Base-by-base conservation (phyloP, 2,888 invertebrate species). In the Zootermopsis nevadensis region DNA sequence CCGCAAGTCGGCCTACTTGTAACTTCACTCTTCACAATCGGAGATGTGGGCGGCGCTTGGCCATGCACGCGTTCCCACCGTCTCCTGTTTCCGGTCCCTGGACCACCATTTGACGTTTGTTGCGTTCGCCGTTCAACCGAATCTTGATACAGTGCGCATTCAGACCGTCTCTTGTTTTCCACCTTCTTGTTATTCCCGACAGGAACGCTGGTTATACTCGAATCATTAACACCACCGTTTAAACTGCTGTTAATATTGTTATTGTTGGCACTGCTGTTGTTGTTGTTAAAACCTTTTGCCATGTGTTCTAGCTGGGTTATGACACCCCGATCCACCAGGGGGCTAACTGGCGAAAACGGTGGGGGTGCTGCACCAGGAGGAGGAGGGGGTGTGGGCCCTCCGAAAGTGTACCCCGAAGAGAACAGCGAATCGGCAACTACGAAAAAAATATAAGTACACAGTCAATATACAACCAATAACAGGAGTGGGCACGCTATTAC, bases 261-360 rank as follows among this genome's bases (percentile, higher is more conserved):
- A 76, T 83, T 84, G 67, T 67, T 81, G 88, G 85, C 88, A 88
- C 82, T 87, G 86, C 83, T 89, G 87, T 82, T 87, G 74, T 88
- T 86, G 83, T 87, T 89, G 85, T 89, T 89, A 84, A 89, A 87
- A 87, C 89, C 89, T 87, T 89, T 89, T 82, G 89, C 92, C 86
- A 94, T 90, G 85, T 94, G 90, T 87, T 94, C 94, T 86, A 94
- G 89, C 89, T 94, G 94, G 86, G 94, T 91, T 85, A 94, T 93
- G n/a, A n/a, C n/a, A 79, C 85, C 85, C 33, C 86, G 31, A 22
- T 85, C 85, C 66, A 81, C 84, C 19, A 83, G 80, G 72, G 84
- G 77, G 74, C 93, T 93, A 86, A 93, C 92, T 1, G 93, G 93
- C 76, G 93, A 93, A 89, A 93, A 93, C 35, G 94, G 94, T 82